Base-by-base conservation (phyloP, 2,113 vertebrate genomes). In the Pomatostomus ruficeps region DNA sequence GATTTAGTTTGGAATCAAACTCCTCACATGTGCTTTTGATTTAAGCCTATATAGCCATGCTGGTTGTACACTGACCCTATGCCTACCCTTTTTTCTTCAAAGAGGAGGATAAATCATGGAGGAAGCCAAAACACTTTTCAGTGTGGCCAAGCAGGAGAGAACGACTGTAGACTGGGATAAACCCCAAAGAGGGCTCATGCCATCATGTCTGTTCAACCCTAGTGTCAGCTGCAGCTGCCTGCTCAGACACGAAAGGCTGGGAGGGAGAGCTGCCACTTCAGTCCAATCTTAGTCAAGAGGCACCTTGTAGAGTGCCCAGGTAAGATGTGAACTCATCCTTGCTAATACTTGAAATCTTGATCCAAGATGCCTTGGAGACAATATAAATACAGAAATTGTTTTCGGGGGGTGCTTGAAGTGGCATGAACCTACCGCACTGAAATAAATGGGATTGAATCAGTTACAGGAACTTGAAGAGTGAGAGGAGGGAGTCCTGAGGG, bases 361-460 rank as follows among this genome's bases (percentile, higher is more conserved):
- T 82, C 11, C 61, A 79, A 75, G 40, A 48, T 78, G 40, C 42
- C 58, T 62, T 43, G 66, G 59, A 74, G 74, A 48, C 54, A 66
- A 2, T 59, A 89, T 42, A 81, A 92, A 54, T 52, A 85, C 14
- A 81, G 52, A 84, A 87, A 82, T 82, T 91, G 42, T 55, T 94
- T 89, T 54, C 42, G 66, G 78, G 42, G 22, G 4, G 5, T 58
- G 58, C 74, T 89, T 82, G 52, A 52, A 62, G 59, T 0, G 0
- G 33, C 7, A 6, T 79, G 71, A 89, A 82, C 61, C 85, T 4
- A 1, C 20, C 0, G 10, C 9, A 14, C 40, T 76, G 52, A 89
- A 89, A 73, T 95, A 91, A 89, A 73, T 51, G 67, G 54, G 24
- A 85, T 40, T 66, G 78, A 83, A 88, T 66, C 43, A 70, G 62